Base-by-base conservation (phyloP, 1,140 invertebrate genomes). In the Musca vetustissima region DNA sequence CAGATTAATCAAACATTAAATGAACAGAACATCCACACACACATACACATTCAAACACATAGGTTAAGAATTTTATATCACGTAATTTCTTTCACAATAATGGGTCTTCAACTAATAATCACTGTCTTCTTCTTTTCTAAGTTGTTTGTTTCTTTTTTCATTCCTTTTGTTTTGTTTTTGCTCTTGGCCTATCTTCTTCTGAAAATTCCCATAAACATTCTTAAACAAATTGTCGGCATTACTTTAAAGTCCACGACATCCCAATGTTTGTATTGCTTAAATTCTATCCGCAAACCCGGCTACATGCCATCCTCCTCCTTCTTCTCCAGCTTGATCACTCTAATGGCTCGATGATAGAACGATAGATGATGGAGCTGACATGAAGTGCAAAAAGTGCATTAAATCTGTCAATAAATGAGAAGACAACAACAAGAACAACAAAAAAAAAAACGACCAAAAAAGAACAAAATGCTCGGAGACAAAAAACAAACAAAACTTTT, bases 181-280 rank as follows among this genome's bases (percentile, higher is more conserved):
- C 21, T 52, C 49, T 52, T 52, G 49, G 49, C 21, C 49, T n/a
- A 59, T 32, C 28, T 59, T 32, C 28, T 59, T 61, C 9, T 52
- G 49, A 21, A 61, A 61, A 61, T 61, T 61, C 57, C 57, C 57
- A 61, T 61, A 36, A 21, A 61, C 28, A 61, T 61, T 61, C 57
- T 61, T 61, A 61, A 61, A 61, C 57, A 61, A 61, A 61, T 61
- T 32, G 57, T 61, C 57, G 57, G 57, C 57, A 61, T 61, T 28
- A 61, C 57, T 61, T 19, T 19, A 43, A 36, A 19, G 57, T 61
- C 24, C n/a, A 17, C 25, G 7, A 17, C 21, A 28, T 57, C 22
- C 25, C 22, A 36, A 19, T 36, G 28, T 61, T 36, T 2, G 28
- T 36, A 9, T 61, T 61, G 36, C n/a, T 32, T 21, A 55, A n/a